Percentiles rank a stretch among this genome's conserved stretches.
phyloP scores from a whole-genome alignment of 2,797 vertebrate genomes.

The Leptoclinus maculatus region DNA sequence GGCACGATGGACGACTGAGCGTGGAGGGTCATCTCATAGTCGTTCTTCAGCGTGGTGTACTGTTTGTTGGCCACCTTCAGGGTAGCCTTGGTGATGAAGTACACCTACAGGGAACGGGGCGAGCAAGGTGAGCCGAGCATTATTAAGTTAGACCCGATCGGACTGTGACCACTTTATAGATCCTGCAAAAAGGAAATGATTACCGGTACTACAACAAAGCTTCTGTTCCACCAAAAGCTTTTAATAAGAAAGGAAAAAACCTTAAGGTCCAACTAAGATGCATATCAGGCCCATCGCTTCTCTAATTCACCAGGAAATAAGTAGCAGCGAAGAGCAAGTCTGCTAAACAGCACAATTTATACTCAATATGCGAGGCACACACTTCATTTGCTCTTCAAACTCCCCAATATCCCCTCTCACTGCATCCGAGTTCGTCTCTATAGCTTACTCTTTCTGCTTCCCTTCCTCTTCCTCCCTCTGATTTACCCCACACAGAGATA shows the following conservation, averaged over 20 bases:
- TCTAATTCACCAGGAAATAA: slow-evolving; percentile 78
- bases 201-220: slow-evolving; percentile 19
- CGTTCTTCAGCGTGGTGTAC: slow-evolving; percentile 89
- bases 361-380: slow-evolving; percentile 62
- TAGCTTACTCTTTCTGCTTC: slow-evolving; percentile 21
- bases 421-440: slow-evolving; percentile 35
- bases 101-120: slow-evolving; percentile 83
- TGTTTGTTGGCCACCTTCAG: slow-evolving; percentile 97
- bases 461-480: slow-evolving; percentile 30
- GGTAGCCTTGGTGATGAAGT: slow-evolving; percentile 88
- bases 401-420: slow-evolving; percentile 37
- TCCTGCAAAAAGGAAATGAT: slow-evolving; percentile 46
- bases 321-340: slow-evolving; percentile 59
- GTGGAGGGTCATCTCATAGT: slow-evolving; percentile 84
- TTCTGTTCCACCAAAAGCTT: slow-evolving; percentile 43
- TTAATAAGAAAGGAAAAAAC: slow-evolving; percentile 38
- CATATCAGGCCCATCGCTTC: slow-evolving; percentile 67
- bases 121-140: slow-evolving; percentile 4
- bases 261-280: slow-evolving; percentile 53
- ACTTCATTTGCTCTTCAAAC: slow-evolving; percentile 66
- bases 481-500: slow-evolving; percentile 61
- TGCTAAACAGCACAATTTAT: slow-evolving; percentile 70
- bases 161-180: slow-evolving; percentile 42
- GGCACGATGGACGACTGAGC: slow-evolving; percentile 89
- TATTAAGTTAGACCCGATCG: slow-evolving; percentile 31